phyloP scores from a whole-genome alignment of 37 sponge, comb jelly and placozoan genomes.

The Agelas oroides region DNA sequence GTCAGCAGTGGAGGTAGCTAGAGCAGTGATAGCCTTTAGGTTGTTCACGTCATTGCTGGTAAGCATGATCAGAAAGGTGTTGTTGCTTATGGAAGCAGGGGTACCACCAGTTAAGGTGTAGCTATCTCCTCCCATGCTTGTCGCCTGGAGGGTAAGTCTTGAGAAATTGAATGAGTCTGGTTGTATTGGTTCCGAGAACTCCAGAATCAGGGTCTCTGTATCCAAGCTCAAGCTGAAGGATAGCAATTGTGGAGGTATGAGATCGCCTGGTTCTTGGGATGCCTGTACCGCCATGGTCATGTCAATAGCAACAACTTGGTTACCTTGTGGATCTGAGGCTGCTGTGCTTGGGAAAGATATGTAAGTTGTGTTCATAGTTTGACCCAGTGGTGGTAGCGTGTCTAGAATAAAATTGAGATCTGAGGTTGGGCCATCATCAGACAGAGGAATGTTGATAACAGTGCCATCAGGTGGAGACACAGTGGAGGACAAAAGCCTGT shows the following conservation, averaged over 20 bases:
- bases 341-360: slow-evolving; percentile 49
- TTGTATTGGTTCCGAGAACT: slow-evolving; percentile 64
- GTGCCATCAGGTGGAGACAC: slow-evolving; percentile 28
- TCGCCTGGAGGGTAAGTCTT: slow-evolving; percentile 52
- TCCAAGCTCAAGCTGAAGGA: slow-evolving; percentile 76
- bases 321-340: slow-evolving; percentile 74
- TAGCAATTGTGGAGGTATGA: slow-evolving; percentile 67
- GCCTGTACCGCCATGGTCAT: slow-evolving; percentile 34
- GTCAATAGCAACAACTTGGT: slow-evolving; percentile 36
- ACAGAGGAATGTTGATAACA: slow-evolving; percentile 75
- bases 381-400: not conserved
- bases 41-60: slow-evolving; percentile 56
- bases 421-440: slow-evolving; percentile 43
- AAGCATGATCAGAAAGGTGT: slow-evolving; percentile 38
- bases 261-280: slow-evolving; percentile 59
- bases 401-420: slow-evolving; percentile 41
- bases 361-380: slow-evolving; percentile 59
- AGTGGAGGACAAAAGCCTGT: slow-evolving; percentile 38
- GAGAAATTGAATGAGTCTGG: slow-evolving; percentile 63
- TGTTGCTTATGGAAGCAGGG: slow-evolving; percentile 29
- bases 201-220: slow-evolving; percentile 55
- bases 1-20: slow-evolving; percentile 42
- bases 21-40: slow-evolving; percentile 43
- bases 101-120: slow-evolving; percentile 74
- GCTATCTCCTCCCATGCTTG: not conserved